A percentile compares a stretch with the other conserved stretches of the same genome.
Evolutionary conservation across 2,797 vertebrate species (phyloP).

Genomic region (Notolepis coatsorum): DNA sequence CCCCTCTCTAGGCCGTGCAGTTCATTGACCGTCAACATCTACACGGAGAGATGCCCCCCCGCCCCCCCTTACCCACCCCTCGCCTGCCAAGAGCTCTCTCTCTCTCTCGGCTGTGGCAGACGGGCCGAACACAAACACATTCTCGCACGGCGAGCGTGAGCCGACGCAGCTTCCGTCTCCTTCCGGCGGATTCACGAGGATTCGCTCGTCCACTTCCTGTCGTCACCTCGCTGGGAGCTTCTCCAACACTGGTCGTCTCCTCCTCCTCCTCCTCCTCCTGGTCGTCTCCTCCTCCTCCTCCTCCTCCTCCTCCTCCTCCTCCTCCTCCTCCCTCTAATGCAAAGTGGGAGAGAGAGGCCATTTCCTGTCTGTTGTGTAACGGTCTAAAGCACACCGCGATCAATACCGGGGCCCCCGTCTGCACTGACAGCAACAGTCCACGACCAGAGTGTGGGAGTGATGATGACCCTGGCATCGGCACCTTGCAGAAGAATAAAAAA

Average conservation of each 20-base stretch:
- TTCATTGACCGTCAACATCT: conserved; percentile 62
- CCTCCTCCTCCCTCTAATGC: neutral
- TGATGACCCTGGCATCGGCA: too few species aligned
- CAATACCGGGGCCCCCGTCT: too few species aligned
- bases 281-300: neutral
- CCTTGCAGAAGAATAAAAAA: too few species aligned
- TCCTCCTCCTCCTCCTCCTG: neutral
- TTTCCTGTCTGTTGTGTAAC: conserved; percentile 16
- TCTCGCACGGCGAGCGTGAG: neutral
- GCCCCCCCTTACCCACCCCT: conserved; percentile 49
- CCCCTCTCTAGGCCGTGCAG: conserved; percentile 48
- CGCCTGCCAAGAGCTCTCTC: conserved; percentile 53
- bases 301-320: neutral
- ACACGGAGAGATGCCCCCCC: conserved; percentile 67
- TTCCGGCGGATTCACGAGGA: neutral
- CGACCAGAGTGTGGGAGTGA: too few species aligned
- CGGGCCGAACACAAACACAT: conserved; percentile 1
- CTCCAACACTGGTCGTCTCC: neutral
- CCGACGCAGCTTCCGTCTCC: neutral
- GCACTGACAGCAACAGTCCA: too few species aligned
- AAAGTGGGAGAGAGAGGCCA: neutral
- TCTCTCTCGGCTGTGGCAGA: too few species aligned
- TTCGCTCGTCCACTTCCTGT: neutral
- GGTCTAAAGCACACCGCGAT: too few species aligned
- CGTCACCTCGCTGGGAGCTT: neutral